Conservation (phyloP, 2,888 invertebrate genomes). For the Eurois occulta region DNA sequence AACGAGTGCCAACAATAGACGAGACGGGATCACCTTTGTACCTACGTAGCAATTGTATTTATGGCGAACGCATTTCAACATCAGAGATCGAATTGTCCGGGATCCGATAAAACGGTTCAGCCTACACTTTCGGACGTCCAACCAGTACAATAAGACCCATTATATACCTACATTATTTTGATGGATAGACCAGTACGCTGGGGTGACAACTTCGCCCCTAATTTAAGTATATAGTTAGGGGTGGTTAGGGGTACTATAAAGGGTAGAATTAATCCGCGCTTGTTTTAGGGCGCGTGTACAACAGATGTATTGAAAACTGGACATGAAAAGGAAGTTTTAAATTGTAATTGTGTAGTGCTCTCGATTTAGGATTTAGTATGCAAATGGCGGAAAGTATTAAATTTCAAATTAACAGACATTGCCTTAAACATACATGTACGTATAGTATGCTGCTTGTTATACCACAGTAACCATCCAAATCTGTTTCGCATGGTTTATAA, state of each 20-base stretch:
- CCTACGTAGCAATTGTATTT: constrained; percentile 53
- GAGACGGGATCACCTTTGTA: constrained; percentile 53
- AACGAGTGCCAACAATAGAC: constrained; percentile 13
- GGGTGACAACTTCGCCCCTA: constrained; percentile 69
- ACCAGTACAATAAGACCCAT: constrained; percentile 52
- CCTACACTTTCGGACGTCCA: constrained; percentile 19
- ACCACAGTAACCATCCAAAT: neutral
- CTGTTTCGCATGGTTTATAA: neutral
- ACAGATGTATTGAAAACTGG: constrained; percentile 55
- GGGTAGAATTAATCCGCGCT: constrained; percentile 67
- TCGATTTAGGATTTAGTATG: constrained; percentile 5
- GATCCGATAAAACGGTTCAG: constrained; percentile 31
- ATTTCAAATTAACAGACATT: neutral
- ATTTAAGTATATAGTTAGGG: constrained; percentile 65
- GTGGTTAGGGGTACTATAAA: constrained; percentile 62
- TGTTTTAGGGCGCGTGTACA: constrained; percentile 61
- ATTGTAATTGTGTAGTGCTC: constrained; percentile 39
- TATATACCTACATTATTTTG: constrained; percentile 59
- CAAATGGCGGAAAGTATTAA: constrained; percentile 3
- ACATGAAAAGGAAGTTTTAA: constrained; percentile 34
- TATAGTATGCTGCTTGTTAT: neutral
- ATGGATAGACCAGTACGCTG: constrained; percentile 60
- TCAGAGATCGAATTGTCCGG: constrained; percentile 56
- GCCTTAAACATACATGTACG: neutral
- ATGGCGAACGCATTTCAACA: constrained; percentile 55